phyloP scores from a whole-genome alignment of 1,140 invertebrate species.

The Drusus annulatus region DNA sequence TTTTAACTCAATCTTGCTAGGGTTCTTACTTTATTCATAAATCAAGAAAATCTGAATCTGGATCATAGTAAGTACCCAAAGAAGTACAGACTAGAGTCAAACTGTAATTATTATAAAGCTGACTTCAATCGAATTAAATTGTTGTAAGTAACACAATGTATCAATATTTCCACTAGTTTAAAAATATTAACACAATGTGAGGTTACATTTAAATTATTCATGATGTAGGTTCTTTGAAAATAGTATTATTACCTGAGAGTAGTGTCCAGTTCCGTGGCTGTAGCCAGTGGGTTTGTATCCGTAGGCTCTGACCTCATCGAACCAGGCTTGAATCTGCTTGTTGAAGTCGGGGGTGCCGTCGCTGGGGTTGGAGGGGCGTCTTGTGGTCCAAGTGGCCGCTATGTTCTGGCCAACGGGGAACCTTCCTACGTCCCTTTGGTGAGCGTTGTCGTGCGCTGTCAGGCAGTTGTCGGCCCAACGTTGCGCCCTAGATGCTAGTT shows the following conservation, averaged over 20 bases:
- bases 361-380: conserved; percentile 70
- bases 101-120: too few relatives aligned
- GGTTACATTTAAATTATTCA: neutral
- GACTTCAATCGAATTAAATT: too few relatives aligned
- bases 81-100: too few relatives aligned
- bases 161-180: too few relatives aligned
- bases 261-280: conserved; percentile 82
- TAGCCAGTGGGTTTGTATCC: conserved; percentile 77
- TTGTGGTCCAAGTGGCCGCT: conserved; percentile 84
- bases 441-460: conserved; percentile 79
- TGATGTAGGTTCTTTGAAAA: too few relatives aligned
- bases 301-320: conserved; percentile 84
- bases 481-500: conserved; percentile 85
- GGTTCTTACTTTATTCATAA: too few relatives aligned
- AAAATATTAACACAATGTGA: conserved; percentile 1
- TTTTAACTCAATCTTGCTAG: too few relatives aligned
- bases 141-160: too few relatives aligned
- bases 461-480: conserved; percentile 86
- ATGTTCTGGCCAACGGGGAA: conserved; percentile 89
- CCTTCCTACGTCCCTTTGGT: conserved; percentile 74
- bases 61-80: too few relatives aligned
- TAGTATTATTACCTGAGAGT: conserved; percentile 78
- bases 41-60: too few relatives aligned
- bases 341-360: conserved; percentile 80
- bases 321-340: conserved; percentile 84